Percentiles rank a stretch among this genome's conserved stretches.
Evolutionary conservation across 2,888 invertebrate species (phyloP).

Genomic region (Timema cristinae): DNA sequence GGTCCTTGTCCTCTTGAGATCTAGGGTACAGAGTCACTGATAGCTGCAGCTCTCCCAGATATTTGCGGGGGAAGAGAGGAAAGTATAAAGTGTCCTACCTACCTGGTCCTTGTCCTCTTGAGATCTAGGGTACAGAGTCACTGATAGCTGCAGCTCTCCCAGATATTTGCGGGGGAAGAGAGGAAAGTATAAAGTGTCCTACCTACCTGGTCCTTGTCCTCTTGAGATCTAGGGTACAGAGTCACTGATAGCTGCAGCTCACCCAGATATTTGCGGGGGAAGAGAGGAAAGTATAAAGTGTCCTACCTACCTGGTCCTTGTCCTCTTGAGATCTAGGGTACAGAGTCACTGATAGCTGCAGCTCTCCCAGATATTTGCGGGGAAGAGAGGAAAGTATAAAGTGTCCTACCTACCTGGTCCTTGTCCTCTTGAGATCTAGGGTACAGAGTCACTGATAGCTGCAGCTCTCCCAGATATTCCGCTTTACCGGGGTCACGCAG

Average conservation of each 20-base stretch:
- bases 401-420: conserved; percentile 66
- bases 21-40: conserved; percentile 83
- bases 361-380: conserved; percentile 67
- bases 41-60: conserved; percentile 81
- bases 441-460: conserved; percentile 75
- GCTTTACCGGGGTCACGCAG: conserved; percentile 72
- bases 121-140: conserved; percentile 85
- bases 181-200: too few relatives aligned
- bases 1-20: conserved; percentile 91
- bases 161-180: too few relatives aligned
- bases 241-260: conserved; percentile 76
- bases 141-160: conserved; percentile 77
- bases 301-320: conserved; percentile 75
- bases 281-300: too few relatives aligned
- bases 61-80: too few relatives aligned
- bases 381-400: too few relatives aligned
- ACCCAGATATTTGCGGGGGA: conserved; percentile 78
- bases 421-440: conserved; percentile 93
- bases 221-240: conserved; percentile 88
- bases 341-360: conserved; percentile 74
- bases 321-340: conserved; percentile 92
- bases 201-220: conserved; percentile 88
- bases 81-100: conserved; percentile 38
- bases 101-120: conserved; percentile 96
- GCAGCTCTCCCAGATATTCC: conserved; percentile 77